Percentiles rank a stretch among this genome's conserved stretches.
These are phyloP conservation scores for Nymphalis polychloros DNA, from an alignment of 2,888 invertebrate genomes.

Conservation along the genomic window DNA sequence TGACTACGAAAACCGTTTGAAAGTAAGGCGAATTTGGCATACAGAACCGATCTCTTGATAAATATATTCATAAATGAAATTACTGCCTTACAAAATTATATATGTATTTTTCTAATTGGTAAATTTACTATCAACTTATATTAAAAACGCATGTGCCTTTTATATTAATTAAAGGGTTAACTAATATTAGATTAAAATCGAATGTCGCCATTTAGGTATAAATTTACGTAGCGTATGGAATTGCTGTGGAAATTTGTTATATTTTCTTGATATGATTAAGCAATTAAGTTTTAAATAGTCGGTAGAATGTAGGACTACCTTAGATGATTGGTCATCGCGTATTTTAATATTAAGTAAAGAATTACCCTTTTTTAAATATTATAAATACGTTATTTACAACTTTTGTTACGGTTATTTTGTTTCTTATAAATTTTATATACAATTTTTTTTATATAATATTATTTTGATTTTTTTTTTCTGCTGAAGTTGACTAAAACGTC, in stretches of 20 bases:
- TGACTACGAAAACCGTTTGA: conserved; percentile 28
- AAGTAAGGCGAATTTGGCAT: conserved; percentile 38
- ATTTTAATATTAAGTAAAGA: too few species aligned
- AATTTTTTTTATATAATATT: too few species aligned
- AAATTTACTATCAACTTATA: too few species aligned
- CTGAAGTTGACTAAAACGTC: too few species aligned
- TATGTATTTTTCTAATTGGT: conserved; percentile 3
- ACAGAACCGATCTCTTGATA: conserved; percentile 27
- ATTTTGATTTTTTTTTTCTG: too few species aligned
- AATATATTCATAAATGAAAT: neutral
- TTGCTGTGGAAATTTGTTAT: neutral
- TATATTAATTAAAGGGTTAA: neutral
- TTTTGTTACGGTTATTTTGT: too few species aligned
- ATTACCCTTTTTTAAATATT: too few species aligned
- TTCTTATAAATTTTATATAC: too few species aligned
- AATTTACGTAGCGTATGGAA: neutral
- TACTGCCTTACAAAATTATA: conserved; percentile 1
- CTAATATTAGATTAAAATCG: neutral
- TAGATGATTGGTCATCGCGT: too few species aligned
- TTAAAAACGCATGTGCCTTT: neutral
- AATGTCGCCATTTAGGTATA: neutral
- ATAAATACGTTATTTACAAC: too few species aligned
- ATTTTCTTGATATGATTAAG: neutral
- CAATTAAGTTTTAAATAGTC: neutral
- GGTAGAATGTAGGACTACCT: too few species aligned